Evolutionary conservation across 2,113 vertebrate species (phyloP).

Genomic region (Thoracochromis brauschi): DNA sequence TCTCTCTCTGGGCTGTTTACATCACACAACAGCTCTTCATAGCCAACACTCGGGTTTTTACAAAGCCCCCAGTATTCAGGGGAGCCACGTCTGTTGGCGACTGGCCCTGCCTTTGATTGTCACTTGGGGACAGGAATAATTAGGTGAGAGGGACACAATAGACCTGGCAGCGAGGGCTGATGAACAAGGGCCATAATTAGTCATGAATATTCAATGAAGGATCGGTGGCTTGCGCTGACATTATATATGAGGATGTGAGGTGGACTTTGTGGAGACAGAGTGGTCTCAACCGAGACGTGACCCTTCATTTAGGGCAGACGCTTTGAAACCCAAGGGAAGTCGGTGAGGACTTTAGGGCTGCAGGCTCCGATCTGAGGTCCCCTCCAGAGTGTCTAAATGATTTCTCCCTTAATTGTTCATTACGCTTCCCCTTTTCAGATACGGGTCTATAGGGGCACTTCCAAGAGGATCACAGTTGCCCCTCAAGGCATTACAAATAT

Average conservation of each 20-base stretch:
- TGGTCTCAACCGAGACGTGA: constrained; percentile 23
- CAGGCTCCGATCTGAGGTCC: background rate
- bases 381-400: background rate
- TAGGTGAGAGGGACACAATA: constrained; percentile 59
- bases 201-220: constrained; percentile 72
- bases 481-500: background rate
- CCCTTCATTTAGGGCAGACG: constrained; percentile 12
- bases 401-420: background rate
- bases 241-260: constrained; percentile 20
- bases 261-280: constrained; percentile 9
- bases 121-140: constrained; percentile 61
- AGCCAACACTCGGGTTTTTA: constrained; percentile 19
- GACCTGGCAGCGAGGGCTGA: constrained; percentile 33
- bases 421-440: background rate
- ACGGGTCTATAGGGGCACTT: background rate
- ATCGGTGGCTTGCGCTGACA: constrained; percentile 23
- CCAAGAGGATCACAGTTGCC: background rate
- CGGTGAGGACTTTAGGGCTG: background rate
- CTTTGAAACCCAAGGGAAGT: background rate
- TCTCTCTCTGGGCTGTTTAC: constrained; percentile 4
- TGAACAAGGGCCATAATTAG: constrained; percentile 55
- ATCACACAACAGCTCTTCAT: constrained; percentile 24
- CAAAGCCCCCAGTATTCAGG: constrained; percentile 40
- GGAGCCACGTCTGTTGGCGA: constrained; percentile 12
- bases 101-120: constrained; percentile 53